These are phyloP conservation scores for Eubucco bourcierii DNA, from an alignment of 2,113 vertebrate species.

Conservation along the genomic window DNA sequence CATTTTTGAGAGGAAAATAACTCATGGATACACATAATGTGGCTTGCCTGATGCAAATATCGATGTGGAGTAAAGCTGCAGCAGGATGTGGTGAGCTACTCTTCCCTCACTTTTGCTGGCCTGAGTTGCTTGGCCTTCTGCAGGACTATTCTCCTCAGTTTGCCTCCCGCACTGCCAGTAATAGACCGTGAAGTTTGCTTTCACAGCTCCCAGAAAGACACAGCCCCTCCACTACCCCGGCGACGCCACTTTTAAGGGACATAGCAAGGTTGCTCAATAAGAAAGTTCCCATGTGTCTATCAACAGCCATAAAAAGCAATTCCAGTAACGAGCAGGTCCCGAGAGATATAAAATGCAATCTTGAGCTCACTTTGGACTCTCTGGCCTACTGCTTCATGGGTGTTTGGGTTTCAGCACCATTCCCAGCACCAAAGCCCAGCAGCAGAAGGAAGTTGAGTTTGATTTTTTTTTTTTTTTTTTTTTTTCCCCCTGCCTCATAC, in stretches of 20 bases:
- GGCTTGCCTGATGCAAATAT: fast-evolving
- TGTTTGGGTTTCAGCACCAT: neutral
- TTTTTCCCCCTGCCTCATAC: neutral
- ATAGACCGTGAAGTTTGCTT: slow-evolving; percentile 60
- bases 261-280: slow-evolving; percentile 72
- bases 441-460: slow-evolving; percentile 10
- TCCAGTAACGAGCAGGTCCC: neutral
- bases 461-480: neutral
- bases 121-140: slow-evolving; percentile 72
- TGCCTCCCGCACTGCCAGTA: slow-evolving; percentile 55
- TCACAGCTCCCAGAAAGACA: neutral
- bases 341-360: neutral
- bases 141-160: slow-evolving; percentile 64
- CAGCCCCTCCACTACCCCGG: slow-evolving; percentile 51
- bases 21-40: neutral
- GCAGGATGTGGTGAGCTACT: neutral
- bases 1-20: neutral
- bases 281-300: slow-evolving; percentile 50
- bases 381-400: neutral
- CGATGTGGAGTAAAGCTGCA: neutral
- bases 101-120: neutral
- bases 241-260: slow-evolving; percentile 57
- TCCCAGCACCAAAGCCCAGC: neutral
- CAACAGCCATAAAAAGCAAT: slow-evolving; percentile 33
- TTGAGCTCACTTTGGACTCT: slow-evolving; percentile 33